Base-by-base conservation (phyloP, 2,888 invertebrate species). In the Aphodius sticticus region DNA sequence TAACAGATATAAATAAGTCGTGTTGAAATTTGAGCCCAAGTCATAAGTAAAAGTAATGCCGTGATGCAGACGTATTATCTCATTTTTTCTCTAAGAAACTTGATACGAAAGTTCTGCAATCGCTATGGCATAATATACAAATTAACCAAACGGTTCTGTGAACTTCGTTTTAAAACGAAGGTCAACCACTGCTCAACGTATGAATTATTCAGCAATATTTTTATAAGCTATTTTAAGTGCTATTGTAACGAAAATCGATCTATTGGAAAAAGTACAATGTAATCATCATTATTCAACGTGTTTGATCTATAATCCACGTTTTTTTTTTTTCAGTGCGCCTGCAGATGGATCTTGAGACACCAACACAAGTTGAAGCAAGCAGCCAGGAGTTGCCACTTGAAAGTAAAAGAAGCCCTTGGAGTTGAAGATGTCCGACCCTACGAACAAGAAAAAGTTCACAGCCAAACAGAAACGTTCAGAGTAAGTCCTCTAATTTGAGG, bases 301-400 rank as follows among this genome's bases (percentile, higher is more conserved):
- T 53, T 53, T 53, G 12, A 9, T 12, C 53, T 12, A 53, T 53
- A 35, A 9, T 15, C 14, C 36, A 0, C 6, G 16, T 26, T 77
- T 75, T 72, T 71, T 79, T 81, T 81, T 77, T 88, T 87, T 78
- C 83, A 93, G 92, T 90, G 91, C 82, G 88, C 93, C 83, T 92
- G 93, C 86, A 92, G 92, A 89, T 92, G 92, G 91, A 90, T 94
- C 82, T 91, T 94, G 87, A 92, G 93, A 88, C 94, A 94, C 86
- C 94, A 94, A 88, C 94, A 94, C 88, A 93, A 94, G 87, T 87
- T 94, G 83, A 82, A 92, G 74, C 90, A 91, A 81, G 86, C 85
- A 0, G 86, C 87, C 9, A 84, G 89, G 78, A 85, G 87, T 36
- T 90, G 90, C 81, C 87, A 87, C 76, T 83, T 89, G 53, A 88